phyloP scores from a whole-genome alignment of 1,140 invertebrate species.

The Pseudoatta argentina region DNA sequence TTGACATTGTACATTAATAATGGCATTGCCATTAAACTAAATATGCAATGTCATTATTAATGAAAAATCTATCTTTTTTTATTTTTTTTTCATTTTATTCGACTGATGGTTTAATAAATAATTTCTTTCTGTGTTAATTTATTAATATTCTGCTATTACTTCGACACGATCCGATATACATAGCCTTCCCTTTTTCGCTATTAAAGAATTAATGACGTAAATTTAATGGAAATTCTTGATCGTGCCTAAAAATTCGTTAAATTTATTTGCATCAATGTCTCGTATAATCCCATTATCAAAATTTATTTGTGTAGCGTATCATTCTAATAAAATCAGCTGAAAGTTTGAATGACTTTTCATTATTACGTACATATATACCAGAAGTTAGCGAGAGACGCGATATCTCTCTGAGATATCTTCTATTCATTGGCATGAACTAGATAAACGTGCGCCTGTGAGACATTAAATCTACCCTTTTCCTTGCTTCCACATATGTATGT shows the following conservation, averaged over 20 bases:
- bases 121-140: neutral
- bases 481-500: neutral
- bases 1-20: neutral
- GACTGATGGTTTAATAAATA: neutral
- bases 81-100: neutral
- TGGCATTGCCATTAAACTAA: neutral
- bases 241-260: neutral
- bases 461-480: neutral
- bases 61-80: neutral
- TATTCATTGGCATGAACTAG: slow-evolving; percentile 15
- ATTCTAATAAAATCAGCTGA: neutral
- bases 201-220: neutral
- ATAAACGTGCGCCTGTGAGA: neutral
- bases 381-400: neutral
- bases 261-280: neutral
- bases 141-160: neutral
- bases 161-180: neutral
- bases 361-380: neutral
- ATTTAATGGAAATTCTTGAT: neutral
- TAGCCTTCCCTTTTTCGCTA: neutral
- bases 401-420: slow-evolving; percentile 32
- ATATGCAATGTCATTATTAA: neutral
- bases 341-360: slow-evolving; percentile 11
- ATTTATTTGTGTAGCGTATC: neutral
- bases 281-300: neutral